These are phyloP conservation scores for Esox niger DNA, from an alignment of 2,113 vertebrate species.

Conservation along the genomic window DNA sequence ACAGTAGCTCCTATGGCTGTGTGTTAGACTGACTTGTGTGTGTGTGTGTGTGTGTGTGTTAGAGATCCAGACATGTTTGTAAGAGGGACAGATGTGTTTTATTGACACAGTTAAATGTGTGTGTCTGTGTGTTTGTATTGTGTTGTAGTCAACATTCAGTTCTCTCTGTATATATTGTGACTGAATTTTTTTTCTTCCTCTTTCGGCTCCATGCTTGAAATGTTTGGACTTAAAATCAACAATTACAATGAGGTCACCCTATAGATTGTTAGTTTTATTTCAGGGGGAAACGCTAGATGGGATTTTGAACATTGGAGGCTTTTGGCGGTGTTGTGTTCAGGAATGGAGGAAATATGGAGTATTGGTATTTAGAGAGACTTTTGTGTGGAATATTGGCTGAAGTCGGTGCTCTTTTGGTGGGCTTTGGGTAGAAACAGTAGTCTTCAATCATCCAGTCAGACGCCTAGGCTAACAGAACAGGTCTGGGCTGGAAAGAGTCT, in stretches of 20 bases:
- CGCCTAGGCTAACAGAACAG: not conserved
- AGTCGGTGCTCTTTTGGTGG: not conserved
- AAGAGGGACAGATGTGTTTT: too few species aligned
- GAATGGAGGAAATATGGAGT: not conserved
- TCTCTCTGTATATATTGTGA: too few species aligned
- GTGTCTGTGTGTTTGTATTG: not conserved
- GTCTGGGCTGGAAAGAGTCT: not conserved
- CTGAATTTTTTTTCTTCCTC: too few species aligned
- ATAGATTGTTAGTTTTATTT: too few species aligned
- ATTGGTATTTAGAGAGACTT: not conserved
- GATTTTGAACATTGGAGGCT: not conserved
- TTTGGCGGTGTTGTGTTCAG: not conserved
- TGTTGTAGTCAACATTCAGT: not conserved
- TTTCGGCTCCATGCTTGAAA: too few species aligned
- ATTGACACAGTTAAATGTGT: constrained; percentile 30
- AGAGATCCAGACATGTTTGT: too few species aligned
- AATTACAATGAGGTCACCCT: too few species aligned
- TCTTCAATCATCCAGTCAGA: not conserved
- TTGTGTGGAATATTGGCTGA: not conserved
- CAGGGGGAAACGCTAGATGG: not conserved
- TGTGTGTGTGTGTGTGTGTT: constrained; percentile 35
- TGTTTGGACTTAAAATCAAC: too few species aligned
- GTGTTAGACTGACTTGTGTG: constrained; percentile 24
- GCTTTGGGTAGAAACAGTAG: not conserved
- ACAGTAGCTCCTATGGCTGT: constrained; percentile 27